Evolutionary conservation across 2,888 invertebrate species (phyloP), one percentile per base, ranked within the genome.

Genomic region (Euproctis similis): DNA sequence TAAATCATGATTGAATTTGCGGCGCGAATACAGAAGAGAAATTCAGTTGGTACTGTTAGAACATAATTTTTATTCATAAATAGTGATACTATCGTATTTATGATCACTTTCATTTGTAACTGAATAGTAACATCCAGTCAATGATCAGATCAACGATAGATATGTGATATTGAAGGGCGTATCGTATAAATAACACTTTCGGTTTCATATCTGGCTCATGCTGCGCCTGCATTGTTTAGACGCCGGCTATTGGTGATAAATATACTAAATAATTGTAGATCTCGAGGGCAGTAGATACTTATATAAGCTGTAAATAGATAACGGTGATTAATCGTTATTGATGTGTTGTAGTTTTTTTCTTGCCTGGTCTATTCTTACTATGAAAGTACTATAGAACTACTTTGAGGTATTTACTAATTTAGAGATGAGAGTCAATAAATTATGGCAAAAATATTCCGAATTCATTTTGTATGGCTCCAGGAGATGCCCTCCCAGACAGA

Each of bases 131-230:
- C 9, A 21, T 21, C 18, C 8, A 18, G 6, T 18, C 5, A 4
- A 14, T 19, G 21, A 10, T 21, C 21, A 21, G 4, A 9, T 6
- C 4, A 14, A 14, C n/a, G 12, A 8, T 28, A n/a, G n/a, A n/a
- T n/a, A n/a, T n/a, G n/a, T n/a, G n/a, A n/a, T n/a, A n/a, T 26
- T 26, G 29, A 33, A 31, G 42, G 44, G 42, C 42, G 35, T 39
- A 23, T 44, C 30, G 5, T 35, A 49, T 53, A 57, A 51, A 48
- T 42, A 39, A 31, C 30, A 39, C 52, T 53, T 59, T 59, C 55
- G 30, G 41, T 59, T 50, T 55, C 46, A 8, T 41, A 38, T 39
- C 33, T 34, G 21, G 16, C 40, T 38, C 39, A 34, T 29, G 37
- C 37, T 33, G 36, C 26, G 32, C 23, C 22, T 31, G 26, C 40